Conservation (phyloP, 2,888 invertebrate genomes). For the Ceramica pisi region DNA sequence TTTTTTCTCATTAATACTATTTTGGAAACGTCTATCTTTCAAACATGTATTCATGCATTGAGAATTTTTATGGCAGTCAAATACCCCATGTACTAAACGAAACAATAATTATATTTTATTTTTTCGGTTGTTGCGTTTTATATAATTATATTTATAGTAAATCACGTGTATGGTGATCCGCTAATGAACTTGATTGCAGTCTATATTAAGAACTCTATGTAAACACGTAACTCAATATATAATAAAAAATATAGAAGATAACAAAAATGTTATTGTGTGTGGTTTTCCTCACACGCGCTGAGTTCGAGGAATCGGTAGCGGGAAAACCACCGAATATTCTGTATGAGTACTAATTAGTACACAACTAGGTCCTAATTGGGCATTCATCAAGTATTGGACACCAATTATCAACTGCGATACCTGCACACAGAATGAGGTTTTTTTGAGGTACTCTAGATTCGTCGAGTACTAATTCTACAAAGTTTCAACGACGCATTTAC, state of each 20-base stretch:
- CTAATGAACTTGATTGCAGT: not conserved
- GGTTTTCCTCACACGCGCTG: not conserved
- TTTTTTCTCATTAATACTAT: too few species aligned
- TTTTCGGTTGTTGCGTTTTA: too few species aligned
- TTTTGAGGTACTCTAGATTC: not conserved
- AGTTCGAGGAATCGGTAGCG: not conserved
- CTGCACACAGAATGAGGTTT: not conserved
- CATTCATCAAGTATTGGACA: too few species aligned
- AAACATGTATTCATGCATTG: too few species aligned
- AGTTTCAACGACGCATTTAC: too few species aligned
- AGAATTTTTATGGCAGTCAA: too few species aligned
- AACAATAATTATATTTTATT: not conserved
- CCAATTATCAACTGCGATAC: not conserved
- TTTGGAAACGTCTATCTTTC: too few species aligned
- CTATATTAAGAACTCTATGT: constrained; percentile 2
- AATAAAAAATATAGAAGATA: not conserved
- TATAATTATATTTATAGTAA: not conserved
- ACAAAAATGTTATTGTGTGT: not conserved
- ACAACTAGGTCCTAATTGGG: not conserved
- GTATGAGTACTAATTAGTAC: not conserved
- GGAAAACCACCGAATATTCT: not conserved
- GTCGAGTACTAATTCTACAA: too few species aligned
- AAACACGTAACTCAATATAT: not conserved
- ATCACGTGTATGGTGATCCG: not conserved
- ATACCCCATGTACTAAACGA: too few species aligned